Base-by-base conservation (phyloP, 1,140 invertebrate genomes). In the Plutomurus gul region DNA sequence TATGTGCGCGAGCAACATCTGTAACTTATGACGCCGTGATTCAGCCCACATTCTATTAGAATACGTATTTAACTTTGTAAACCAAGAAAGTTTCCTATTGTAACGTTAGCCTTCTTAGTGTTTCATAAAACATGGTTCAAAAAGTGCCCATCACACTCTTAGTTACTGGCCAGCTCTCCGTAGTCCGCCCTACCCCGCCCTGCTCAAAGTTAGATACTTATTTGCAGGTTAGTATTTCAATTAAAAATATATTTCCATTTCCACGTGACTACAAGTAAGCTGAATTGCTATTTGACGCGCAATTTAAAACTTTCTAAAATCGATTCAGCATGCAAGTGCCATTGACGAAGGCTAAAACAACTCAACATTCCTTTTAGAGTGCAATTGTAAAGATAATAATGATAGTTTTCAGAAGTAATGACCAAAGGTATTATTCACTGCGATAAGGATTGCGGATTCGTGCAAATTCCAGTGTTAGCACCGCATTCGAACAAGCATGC, bases 1-100 rank as follows among this genome's bases (percentile, higher is more conserved):
- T 78, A 78, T 73, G 77, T 78, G 56, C 65, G 70, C 51, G 39
- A 73, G 77, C 46, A 78, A 72, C 77, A 78, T 72, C 77, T 78
- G 77, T 78, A 78, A 78, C 77, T 78, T 78, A 78, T 70, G 77
- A 73, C 70, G 30, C 73, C 65, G 43, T 78, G 77, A 78, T 78
- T 78, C 77, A 37, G 30, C 51, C 10, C 11, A 25, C 36, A 43
- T 60, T 77, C 76, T 60, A 77, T 77, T 77, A 77, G 71, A 65
- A 71, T 77, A 77, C 36, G 51, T 56, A 76, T 56, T 56, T 60
- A 39, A 56, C 30, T 56, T n/a, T 20, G 39, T 20, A 20, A 74
- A 43, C 22, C 20, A 16, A 56, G 16, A 65, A 25, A n/a, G 4
- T 60, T 16, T 60, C 13, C 25, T 60, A 33, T 65, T 33, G 4